Evolutionary conservation across 2,797 vertebrate species (phyloP), one percentile per base, ranked within the genome.

Genomic region (Semotilus atromaculatus): DNA sequence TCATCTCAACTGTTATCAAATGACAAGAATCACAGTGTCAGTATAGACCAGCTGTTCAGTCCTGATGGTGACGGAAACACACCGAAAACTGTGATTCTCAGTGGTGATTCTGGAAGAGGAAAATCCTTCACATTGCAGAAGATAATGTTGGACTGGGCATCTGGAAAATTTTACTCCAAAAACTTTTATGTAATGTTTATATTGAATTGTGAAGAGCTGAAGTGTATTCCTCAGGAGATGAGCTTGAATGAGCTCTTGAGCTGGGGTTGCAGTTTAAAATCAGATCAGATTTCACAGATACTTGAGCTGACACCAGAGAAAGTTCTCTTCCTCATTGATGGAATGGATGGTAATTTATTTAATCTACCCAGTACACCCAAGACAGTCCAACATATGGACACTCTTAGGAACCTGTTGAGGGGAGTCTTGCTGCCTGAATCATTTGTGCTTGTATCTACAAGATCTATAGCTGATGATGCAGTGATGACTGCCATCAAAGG

Each of bases 121-220:
- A 88, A 88, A 62, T 85, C 86, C 26, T 80, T 82, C 29, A 70
- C 26, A 1, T 34, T 62, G 45, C 86, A 79, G 21, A 88, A 80
- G 70, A 85, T 85, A 19, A 23, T 88, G 80, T 38, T 76, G 18
- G 86, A 88, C 45, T 88, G 86, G 86, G 86, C 86, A 0, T 62
- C 66, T 71, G 86, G 73, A 71, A 36, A 77, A 45, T 40, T 70
- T 9, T 87, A 70, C 67, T 29, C 6, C 26, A 62, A 64, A 48
- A 8, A 19, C 10, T 82, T 85, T 87, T 7, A 72, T 53, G 9
- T 66, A 1, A 26, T 85, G 34, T 82, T 87, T n/a, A 51, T 53
- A 3, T 34, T 88, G 1, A 79, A 64, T 29, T 34, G 68, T 64
- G 38, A 71, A 31, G 79, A 87, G 74, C 55, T 88, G 58, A 80